Evolutionary conservation across 2,113 vertebrate species (phyloP), one percentile per base, ranked within the genome.

Genomic region (Thalassoma bifasciatum): DNA sequence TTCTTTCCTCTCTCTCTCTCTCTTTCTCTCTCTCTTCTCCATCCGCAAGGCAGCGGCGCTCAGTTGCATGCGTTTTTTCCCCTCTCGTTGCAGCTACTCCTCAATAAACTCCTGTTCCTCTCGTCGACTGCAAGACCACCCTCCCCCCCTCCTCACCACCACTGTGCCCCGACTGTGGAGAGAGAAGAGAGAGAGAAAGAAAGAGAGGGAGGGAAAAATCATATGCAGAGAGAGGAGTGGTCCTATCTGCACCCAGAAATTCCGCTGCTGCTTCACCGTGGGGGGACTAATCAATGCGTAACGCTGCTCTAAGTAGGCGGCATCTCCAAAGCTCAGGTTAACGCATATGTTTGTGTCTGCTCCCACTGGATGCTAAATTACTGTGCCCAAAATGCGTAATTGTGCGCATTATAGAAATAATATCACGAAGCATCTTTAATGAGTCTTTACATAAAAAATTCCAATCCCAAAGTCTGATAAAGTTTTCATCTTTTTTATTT

Each of bases 91-190:
- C 88, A 86, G 89, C 91, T 87, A 66, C 85, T 91, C 88, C 84
- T 89, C 88, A 90, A 90, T 91, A 93, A 93, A 92, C 88, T 91
- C 91, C 92, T 91, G 90, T 89, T 91, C 89, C 87, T 91, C 54
- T 86, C 92, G 84, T 91, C 86, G 86, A 88, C 90, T 88, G 92
- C 83, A 90, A 92, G 90, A 94, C 87, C 93, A 93, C 88, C 92
- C 92, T 85, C 90, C 79, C 83, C 83, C 77, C 53, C 80, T 82
- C 79, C 82, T 83, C 80, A 83, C 47, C 83, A 58, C 57, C 80
- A 58, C 54, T 78, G 58, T 89, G 82, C 86, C 64, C 77, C 58
- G 81, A 87, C 87, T 84, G 89, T 75, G 76, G 72, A 82, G 81
- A 89, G 83, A 86, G 60, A 81, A 81, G 75, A 36, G 70, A 63